Conservation (phyloP, 2,888 invertebrate species). For the Plusia festucae region DNA sequence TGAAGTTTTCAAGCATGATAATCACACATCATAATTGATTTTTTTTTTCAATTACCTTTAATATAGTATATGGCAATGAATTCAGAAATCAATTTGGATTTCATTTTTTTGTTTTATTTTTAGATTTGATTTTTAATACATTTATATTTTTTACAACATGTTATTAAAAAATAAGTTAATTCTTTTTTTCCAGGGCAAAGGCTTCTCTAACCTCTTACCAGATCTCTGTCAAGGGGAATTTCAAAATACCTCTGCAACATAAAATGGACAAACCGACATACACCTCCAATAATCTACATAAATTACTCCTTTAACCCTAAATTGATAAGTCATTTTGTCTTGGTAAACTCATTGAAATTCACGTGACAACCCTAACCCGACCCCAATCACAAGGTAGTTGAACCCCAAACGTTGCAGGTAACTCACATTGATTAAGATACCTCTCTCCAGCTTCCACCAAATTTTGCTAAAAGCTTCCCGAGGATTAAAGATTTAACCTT, state of each 20-base stretch:
- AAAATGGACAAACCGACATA: not conserved
- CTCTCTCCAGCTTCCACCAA: conserved; percentile 26
- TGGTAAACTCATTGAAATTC: not conserved
- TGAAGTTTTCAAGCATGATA: too few species aligned
- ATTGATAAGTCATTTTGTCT: not conserved
- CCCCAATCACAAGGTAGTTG: conserved; percentile 14
- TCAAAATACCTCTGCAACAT: not conserved
- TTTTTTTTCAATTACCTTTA: too few species aligned
- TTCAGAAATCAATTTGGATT: too few species aligned
- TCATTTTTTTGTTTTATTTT: too few species aligned
- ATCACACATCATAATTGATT: too few species aligned
- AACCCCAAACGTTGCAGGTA: conserved; percentile 36
- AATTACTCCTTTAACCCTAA: not conserved
- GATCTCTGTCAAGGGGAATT: too few species aligned
- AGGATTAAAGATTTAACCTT: not conserved
- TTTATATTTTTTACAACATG: too few species aligned
- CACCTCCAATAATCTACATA: not conserved
- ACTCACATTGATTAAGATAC: conserved; percentile 45
- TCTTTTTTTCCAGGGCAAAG: too few species aligned
- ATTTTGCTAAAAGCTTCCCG: conserved; percentile 41
- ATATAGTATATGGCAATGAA: too few species aligned
- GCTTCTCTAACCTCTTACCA: too few species aligned
- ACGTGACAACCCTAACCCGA: conserved; percentile 28
- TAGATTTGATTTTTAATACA: too few species aligned
- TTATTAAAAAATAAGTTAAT: too few species aligned